These are phyloP conservation scores for Montipora cactus DNA, from an alignment of 64 coral and sea anemone species.

Conservation along the genomic window DNA sequence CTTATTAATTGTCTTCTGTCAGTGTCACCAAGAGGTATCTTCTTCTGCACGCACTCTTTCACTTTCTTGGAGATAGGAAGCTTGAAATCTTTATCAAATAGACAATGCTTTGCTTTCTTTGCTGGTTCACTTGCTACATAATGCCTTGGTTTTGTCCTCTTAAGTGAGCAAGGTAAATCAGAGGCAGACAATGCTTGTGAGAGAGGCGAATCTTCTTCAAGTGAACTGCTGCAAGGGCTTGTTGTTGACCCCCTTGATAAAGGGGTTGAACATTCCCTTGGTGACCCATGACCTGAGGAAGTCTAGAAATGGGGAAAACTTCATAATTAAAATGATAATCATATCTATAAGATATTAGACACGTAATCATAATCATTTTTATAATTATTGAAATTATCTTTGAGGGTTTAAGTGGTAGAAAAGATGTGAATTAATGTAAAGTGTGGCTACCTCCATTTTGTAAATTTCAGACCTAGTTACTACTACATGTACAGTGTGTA, in stretches of 20 bases:
- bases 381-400: too few species aligned
- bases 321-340: background rate
- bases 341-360: too few species aligned
- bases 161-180: background rate
- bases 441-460: too few species aligned
- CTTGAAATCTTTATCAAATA: constrained; percentile 30
- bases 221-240: background rate
- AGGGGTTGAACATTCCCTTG: background rate
- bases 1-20: constrained; percentile 27
- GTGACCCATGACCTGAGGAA: background rate
- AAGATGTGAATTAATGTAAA: too few species aligned
- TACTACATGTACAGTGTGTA: too few species aligned
- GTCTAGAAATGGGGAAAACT: background rate
- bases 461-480: too few species aligned
- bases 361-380: too few species aligned
- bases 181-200: background rate
- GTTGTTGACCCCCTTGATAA: background rate
- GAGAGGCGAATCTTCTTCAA: constrained; percentile 15
- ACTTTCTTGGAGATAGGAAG: constrained; percentile 7
- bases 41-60: constrained; percentile 31
- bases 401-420: too few species aligned
- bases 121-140: background rate
- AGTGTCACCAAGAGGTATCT: background rate
- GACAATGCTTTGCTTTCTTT: background rate
- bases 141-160: constrained; percentile 10